A percentile compares a stretch with the other conserved stretches of the same genome.
Conservation (phyloP, 2,113 vertebrate genomes). For the Hylia prasina region DNA sequence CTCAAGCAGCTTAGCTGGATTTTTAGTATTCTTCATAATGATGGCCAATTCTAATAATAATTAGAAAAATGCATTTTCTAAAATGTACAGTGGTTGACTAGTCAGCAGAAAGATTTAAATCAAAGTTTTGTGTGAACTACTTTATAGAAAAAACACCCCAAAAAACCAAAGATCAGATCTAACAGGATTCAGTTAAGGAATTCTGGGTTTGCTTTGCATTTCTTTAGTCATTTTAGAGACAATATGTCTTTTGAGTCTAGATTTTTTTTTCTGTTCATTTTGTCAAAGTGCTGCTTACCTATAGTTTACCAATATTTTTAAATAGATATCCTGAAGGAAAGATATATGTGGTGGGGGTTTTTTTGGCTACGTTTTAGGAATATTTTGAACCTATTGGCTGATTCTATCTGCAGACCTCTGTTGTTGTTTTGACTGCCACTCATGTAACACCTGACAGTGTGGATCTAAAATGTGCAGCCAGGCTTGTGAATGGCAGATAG, state of each 20-base stretch:
- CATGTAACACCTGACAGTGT: not conserved
- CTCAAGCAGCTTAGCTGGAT: slow-evolving; percentile 16
- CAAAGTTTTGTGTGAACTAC: not conserved
- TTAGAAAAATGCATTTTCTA: slow-evolving; percentile 32
- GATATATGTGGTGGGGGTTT: fast-evolving
- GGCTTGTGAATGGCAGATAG: not conserved
- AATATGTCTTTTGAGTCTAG: not conserved
- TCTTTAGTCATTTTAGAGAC: not conserved
- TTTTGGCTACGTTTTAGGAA: not conserved
- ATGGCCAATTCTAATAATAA: slow-evolving; percentile 56
- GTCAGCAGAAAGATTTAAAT: not conserved
- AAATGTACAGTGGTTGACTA: not conserved
- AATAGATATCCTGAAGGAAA: not conserved
- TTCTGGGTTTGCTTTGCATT: not conserved
- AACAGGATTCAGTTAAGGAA: not conserved
- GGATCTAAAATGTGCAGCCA: not conserved
- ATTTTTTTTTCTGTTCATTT: not conserved
- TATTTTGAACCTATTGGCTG: not conserved
- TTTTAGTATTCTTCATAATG: slow-evolving; percentile 18
- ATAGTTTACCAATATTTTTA: not conserved
- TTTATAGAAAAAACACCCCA: not conserved
- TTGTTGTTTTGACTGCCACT: not conserved
- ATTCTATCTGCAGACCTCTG: not conserved
- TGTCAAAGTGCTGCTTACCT: not conserved
- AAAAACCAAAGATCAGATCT: not conserved